Base-by-base conservation (phyloP, 2,888 invertebrate genomes). In the Abrostola tripartita region DNA sequence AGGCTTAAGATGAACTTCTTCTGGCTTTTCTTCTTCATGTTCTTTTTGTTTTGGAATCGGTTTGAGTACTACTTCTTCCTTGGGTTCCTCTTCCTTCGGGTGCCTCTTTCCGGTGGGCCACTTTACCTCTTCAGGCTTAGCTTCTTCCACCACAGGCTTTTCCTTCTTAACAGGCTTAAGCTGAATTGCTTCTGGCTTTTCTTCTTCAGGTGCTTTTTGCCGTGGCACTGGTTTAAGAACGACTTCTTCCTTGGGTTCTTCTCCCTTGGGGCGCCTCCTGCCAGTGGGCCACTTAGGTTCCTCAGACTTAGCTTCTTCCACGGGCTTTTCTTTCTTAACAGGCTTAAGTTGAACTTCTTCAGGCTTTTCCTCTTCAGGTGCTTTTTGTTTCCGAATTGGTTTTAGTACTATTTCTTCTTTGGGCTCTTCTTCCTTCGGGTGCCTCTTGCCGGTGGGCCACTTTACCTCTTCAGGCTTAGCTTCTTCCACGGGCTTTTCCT, bases 331-430 rank as follows among this genome's bases (percentile, higher is more conserved):
- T 65, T 83, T 75, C 51, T 83, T 55, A 75, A 79, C 68, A 72
- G 90, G 77, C 85, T 92, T 95, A 75, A 89, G 85, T 65, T 91
- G 89, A 6, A 93, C 88, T 68, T 93, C 91, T 74, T 95, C 93
- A 2, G 93, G 85, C 78, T 76, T 76, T 53, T 85, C 90, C 59
- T 90, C 87, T 42, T 85, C 86, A 4, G 74, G 74, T 40, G 74
- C 76, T 57, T 85, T 78, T 73, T 83, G 79, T 63, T 85, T 88
- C 73, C 61, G 83, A 77, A 75, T 82, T 37, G 86, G 52, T 14
- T 59, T 59, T 1, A 59, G 90, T 72, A 37, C 87, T 84, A 68
- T 53, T 49, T 79, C 81, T 64, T 95, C 95, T 57, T 90, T 90
- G 80, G 81, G 88, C 78, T 69, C 88, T 81, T 94, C 89, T 67